These are phyloP conservation scores for Plemyria rubiginata DNA, from an alignment of 2,888 invertebrate genomes.

Conservation along the genomic window DNA sequence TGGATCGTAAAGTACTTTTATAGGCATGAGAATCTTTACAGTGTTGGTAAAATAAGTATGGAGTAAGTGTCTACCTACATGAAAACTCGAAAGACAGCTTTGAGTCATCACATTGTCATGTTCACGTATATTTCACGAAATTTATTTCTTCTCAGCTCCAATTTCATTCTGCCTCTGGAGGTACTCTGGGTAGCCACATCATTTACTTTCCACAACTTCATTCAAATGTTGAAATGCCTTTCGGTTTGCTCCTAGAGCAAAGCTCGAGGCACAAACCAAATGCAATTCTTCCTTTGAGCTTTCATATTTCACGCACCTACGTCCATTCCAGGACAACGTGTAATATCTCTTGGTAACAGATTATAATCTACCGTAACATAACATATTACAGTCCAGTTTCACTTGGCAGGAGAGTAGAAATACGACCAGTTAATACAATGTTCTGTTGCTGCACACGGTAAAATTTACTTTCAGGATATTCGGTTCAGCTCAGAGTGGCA, in stretches of 20 bases:
- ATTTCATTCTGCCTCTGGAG: slow-evolving; percentile 1
- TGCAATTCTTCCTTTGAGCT: slow-evolving; percentile 74
- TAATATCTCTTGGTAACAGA: slow-evolving; percentile 38
- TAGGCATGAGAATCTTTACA: slow-evolving; percentile 5
- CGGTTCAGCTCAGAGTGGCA: slow-evolving; percentile 50
- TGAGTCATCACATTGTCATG: not conserved
- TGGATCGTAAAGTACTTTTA: slow-evolving; percentile 13
- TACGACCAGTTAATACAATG: slow-evolving; percentile 57
- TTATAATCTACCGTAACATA: slow-evolving; percentile 52
- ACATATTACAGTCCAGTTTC: slow-evolving; percentile 57
- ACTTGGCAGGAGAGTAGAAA: slow-evolving; percentile 38
- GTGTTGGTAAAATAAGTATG: not conserved
- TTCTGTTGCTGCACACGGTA: slow-evolving; percentile 62
- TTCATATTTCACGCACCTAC: slow-evolving; percentile 72
- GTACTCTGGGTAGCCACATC: slow-evolving; percentile 7
- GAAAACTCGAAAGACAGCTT: not conserved
- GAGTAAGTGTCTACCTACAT: not conserved
- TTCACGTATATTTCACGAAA: not conserved
- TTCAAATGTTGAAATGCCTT: slow-evolving; percentile 58
- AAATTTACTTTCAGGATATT: slow-evolving; percentile 72
- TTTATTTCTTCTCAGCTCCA: slow-evolving; percentile 7
- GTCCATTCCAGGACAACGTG: slow-evolving; percentile 56
- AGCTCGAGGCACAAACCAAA: slow-evolving; percentile 65
- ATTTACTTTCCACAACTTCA: slow-evolving; percentile 49
- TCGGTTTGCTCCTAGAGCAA: slow-evolving; percentile 50